Evolutionary conservation across 2,797 vertebrate species (phyloP), one percentile per base, ranked within the genome.

Genomic region (Catamblyrhynchus diadema): DNA sequence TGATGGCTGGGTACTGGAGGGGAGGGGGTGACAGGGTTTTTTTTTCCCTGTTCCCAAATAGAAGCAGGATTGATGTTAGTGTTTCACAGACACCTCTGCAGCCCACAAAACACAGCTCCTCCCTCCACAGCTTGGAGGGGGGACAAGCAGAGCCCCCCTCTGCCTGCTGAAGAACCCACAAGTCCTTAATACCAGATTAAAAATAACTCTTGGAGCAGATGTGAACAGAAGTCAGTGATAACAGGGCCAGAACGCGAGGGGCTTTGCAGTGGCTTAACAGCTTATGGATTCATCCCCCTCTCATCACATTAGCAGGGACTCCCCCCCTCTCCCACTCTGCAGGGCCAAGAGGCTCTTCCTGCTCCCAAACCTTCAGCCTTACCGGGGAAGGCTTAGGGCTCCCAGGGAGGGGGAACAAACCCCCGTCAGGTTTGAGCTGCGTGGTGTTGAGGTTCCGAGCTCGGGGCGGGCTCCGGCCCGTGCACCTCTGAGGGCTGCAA

Each of bases 141-240:
- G n/a, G 41, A 51, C 10, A 12, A 45, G 13, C 11, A 2, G 30
- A 61, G 7, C 30, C 23, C 8, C n/a, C 10, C 21, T 8, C 14
- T 1, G 2, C 39, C 64, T 37, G 74, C 57, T 23, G n/a, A 54
- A 73, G 70, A 67, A 57, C 78, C 48, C 85, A 44, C 44, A 41
- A 73, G 25, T 50, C 88, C 80, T 77, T 86, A 94, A 94, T 89
- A 41, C 86, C 73, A 9, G 9, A 83, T 81, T 96, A 94, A 88
- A 96, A 94, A 96, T 94, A 94, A 50, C 64, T 14, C 66, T 0
- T 15, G 53, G 74, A 96, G 89, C 97, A 96, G 95, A 94, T 96
- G 96, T 57, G 93, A 59, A 69, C 79, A 82, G 93, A 42, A 95
- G 37, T 72, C 8, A 27, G 59, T 3, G 66, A 74, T 70, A 78